Evolutionary conservation across 2,888 invertebrate genomes (phyloP).

Genomic region (Aspidiotus destructor): DNA sequence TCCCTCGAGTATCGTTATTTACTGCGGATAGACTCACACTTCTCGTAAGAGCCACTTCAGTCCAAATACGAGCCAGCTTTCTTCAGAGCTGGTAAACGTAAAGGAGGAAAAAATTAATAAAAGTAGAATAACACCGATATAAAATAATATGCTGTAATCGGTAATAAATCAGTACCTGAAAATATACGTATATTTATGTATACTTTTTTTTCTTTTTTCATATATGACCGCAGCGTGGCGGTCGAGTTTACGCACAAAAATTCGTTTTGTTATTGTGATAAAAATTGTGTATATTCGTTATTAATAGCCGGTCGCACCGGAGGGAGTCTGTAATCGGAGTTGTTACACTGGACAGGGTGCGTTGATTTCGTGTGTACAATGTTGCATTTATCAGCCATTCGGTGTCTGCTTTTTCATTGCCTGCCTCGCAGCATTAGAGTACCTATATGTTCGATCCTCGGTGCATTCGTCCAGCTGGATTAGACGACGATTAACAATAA

Average conservation of each 20-base stretch:
- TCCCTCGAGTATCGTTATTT: constrained; percentile 4
- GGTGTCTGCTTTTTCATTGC: not conserved
- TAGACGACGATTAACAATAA: too few relatives aligned
- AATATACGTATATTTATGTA: not conserved
- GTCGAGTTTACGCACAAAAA: constrained; percentile 1
- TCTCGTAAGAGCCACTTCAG: too few relatives aligned
- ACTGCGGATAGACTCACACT: not conserved
- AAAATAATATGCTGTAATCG: not conserved
- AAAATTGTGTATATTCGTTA: not conserved
- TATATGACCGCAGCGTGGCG: not conserved
- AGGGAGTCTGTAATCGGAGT: constrained; percentile 1
- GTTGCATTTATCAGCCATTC: not conserved
- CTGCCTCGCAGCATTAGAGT: too few relatives aligned
- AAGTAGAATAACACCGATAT: too few relatives aligned
- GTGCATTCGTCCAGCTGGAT: too few relatives aligned
- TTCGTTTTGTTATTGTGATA: constrained; percentile 3
- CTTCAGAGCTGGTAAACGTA: too few relatives aligned
- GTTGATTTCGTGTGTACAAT: not conserved
- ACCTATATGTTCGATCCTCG: too few relatives aligned
- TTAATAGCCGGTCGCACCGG: not conserved
- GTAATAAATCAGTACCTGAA: constrained; percentile 4
- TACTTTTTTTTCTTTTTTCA: too few relatives aligned
- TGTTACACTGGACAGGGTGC: not conserved
- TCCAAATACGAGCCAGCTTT: too few relatives aligned
- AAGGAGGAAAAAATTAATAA: too few relatives aligned